These are phyloP conservation scores for Arvicanthis niloticus DNA, from an alignment of 2,113 vertebrate genomes.

Conservation along the genomic window DNA sequence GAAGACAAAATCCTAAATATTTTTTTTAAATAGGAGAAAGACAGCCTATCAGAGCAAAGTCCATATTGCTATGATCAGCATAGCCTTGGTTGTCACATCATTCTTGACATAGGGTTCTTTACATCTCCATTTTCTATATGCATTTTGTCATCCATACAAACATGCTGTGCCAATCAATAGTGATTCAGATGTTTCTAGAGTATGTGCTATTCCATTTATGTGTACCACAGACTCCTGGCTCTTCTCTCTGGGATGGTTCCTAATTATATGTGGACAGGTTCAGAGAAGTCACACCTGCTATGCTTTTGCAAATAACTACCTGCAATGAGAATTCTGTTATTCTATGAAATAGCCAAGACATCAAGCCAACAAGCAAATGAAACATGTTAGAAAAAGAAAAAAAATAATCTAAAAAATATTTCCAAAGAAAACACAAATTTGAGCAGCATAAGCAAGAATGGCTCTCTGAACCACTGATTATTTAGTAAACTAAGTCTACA, in stretches of 20 bases:
- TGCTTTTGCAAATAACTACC: not conserved
- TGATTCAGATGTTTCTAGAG: not conserved
- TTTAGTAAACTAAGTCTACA: not conserved
- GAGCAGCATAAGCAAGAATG: not conserved
- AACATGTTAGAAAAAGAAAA: not conserved
- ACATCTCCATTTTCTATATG: not conserved
- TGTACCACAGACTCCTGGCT: not conserved
- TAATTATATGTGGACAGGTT: not conserved
- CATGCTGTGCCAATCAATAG: not conserved
- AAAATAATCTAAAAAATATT: not conserved
- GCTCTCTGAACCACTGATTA: not conserved
- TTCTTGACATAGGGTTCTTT: not conserved
- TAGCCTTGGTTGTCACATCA: not conserved
- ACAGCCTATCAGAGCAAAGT: not conserved
- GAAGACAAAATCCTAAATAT: not conserved
- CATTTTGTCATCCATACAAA: not conserved
- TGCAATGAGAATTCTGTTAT: not conserved
- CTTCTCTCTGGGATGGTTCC: not conserved
- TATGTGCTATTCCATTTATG: not conserved
- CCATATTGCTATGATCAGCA: not conserved
- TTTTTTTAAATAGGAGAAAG: conserved; percentile 2
- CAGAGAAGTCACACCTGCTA: not conserved
- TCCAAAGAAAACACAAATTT: not conserved
- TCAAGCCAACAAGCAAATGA: not conserved
- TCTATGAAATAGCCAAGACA: not conserved